A percentile compares a stretch with the other conserved stretches of the same genome.
Conservation (phyloP, 2,797 vertebrate species). For the Hoplostethus atlanticus region DNA sequence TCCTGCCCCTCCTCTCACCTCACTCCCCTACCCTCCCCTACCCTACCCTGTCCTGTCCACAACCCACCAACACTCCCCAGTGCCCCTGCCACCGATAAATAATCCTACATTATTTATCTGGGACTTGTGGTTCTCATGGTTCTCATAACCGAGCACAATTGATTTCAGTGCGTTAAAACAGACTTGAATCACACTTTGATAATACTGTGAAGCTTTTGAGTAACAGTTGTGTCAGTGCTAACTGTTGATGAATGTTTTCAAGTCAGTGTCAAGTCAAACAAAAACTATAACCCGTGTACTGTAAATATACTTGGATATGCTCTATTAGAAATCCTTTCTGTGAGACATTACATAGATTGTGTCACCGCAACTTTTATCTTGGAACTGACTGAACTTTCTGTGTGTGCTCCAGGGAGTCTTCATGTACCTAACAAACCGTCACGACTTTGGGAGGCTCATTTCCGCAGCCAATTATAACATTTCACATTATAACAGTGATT, state of each 20-base stretch:
- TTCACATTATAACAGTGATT: conserved; percentile 95
- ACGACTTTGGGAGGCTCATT: conserved; percentile 96
- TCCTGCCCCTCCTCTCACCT: conserved; percentile 47
- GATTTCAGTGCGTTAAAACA: conserved; percentile 65
- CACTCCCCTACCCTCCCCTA: conserved; percentile 39
- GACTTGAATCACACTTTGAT: conserved; percentile 58
- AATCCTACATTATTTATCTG: conserved; percentile 82
- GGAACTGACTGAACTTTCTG: conserved; percentile 65
- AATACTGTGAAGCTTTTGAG: conserved; percentile 43
- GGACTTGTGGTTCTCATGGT: conserved; percentile 49
- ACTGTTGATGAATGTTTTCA: conserved; percentile 26
- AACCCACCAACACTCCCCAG: conserved; percentile 39
- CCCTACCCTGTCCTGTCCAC: conserved; percentile 54
- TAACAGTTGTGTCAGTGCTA: conserved; percentile 39
- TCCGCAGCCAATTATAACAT: conserved; percentile 97
- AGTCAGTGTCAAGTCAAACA: conserved; percentile 1
- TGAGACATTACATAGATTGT: conserved; percentile 31
- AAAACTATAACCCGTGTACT: conserved; percentile 23
- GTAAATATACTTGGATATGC: conserved; percentile 19
- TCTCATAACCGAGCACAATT: conserved; percentile 27
- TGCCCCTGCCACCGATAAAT: conserved; percentile 73
- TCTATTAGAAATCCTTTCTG: conserved; percentile 20
- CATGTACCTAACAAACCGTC: conserved; percentile 97
- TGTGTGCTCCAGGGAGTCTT: conserved; percentile 91
- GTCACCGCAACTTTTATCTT: conserved; percentile 6